Evolutionary conservation across 2,888 invertebrate genomes (phyloP), one percentile per base, ranked within the genome.

Genomic region (Drosophila colorata): DNA sequence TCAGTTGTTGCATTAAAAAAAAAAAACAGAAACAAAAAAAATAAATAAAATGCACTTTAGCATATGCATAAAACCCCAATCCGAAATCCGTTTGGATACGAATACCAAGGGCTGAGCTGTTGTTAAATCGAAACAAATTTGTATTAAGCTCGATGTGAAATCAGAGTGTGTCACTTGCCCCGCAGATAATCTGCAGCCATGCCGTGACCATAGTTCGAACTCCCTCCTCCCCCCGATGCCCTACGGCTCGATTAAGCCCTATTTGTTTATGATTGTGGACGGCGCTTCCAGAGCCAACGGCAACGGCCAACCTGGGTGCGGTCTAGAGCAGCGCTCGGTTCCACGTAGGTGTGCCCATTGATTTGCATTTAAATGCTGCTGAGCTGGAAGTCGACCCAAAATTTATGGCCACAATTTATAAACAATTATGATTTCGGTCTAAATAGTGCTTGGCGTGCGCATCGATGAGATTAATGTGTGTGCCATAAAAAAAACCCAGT

Each of bases 371-470:
- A 71, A 81, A 84, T 78, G 69, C 63, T 25, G 33, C 5, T 6
- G 44, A 56, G 38, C 55, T 25, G 16, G 47, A 40, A 60, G 56
- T 52, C 41, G 43, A 35, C 57, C 57, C 77, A 37, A 52, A 74
- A 84, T 88, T 84, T 86, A 84, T 80, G 69, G 70, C 44, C 85
- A 68, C 84, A 88, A 87, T 84, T 73, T 83, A 80, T 84, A 84
- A 88, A 80, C 87, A 84, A 84, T 88, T 88, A 88, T 87, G 87
- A 84, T 53, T 71, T 68, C 35, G 59, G 48, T 69, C 65, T 46
- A 66, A 60, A 79, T 60, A 41, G 35, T 20, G 41, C 28, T 20
- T 13, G 53, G 38, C 25, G 33, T n/a, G n/a, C 48, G 51, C 55
- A 52, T 76, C 74, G 63, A 63, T 44, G 59, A 49, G 75, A 64